Evolutionary conservation across 2,113 vertebrate species (phyloP), one percentile per base, ranked within the genome.

Genomic region (Dipodomys ordii): DNA sequence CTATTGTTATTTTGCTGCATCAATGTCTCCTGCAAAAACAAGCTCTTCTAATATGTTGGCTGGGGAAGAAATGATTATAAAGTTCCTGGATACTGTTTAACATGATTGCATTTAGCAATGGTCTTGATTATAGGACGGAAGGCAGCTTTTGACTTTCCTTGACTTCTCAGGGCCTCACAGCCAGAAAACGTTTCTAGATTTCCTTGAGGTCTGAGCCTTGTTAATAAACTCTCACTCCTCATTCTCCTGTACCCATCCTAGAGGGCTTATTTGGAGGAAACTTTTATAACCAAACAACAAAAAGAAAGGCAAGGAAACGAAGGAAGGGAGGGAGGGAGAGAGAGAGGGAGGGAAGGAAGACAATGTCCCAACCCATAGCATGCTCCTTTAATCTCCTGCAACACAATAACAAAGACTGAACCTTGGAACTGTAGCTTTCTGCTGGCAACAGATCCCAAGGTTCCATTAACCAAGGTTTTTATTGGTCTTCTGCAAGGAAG

Each of bases 221-320:
- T 11, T 49, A 49, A 49, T 49, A 7, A 49, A 35, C 2, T 15
- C 44, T 68, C 30, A 49, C 35, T 44, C 7, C 32, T 88, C 60
- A n/a, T 73, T 87, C 62, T 91, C 28, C 44, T 46, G 12, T 71
- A 78, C n/a, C 53, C 62, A 28, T 69, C 49, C 27, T 30, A 16
- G 73, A 86, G 27, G 44, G 27, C 65, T 79, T 78, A 16, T 67
- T 78, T 62, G 32, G 72, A 68, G 49, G 49, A 88, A 71, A 44
- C 49, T 78, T 94, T 95, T 74, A 90, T 94, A 88, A 91, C 65
- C 96, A 96, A 18, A n/a, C 18, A 3, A 35, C 44, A 28, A n/a
- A 62, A 74, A 30, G 19, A 9, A 88, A 67, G 30, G 23, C 23
- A n/a, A 30, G 68, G 15, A 16, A n/a, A 69, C 13, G 4, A 77